phyloP scores from a whole-genome alignment of 2,888 invertebrate species.

The Plebejus anna region DNA sequence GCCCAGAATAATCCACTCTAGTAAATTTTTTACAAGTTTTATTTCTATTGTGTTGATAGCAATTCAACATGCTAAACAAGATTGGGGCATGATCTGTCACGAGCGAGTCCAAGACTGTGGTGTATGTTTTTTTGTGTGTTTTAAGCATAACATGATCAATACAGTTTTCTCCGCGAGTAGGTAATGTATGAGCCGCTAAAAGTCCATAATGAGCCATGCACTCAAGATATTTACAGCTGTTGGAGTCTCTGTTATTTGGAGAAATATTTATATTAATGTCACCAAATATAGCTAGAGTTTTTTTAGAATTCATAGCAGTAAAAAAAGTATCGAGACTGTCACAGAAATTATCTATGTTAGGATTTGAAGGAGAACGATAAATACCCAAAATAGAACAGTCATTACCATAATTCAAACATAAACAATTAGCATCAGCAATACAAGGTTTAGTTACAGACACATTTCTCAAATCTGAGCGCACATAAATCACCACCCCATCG shows the following conservation, averaged over 20 bases:
- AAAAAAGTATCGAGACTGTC: neutral
- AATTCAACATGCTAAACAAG: no score
- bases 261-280: constrained; percentile 17
- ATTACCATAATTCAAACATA: constrained; percentile 1
- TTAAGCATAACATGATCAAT: neutral
- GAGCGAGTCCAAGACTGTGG: neutral
- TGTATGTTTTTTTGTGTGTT: neutral
- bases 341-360: constrained; percentile 1
- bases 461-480: neutral
- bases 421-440: constrained; percentile 1
- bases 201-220: constrained; percentile 4
- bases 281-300: neutral
- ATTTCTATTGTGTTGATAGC: neutral
- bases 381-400: neutral
- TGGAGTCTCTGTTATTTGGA: neutral
- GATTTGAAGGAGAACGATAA: neutral
- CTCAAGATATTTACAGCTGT: neutral
- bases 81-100: neutral
- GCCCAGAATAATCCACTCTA: no score
- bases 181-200: neutral
- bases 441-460: neutral
- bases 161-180: neutral
- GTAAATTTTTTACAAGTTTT: neutral
- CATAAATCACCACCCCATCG: constrained; percentile 12
- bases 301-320: neutral